Conservation (phyloP, 1,140 invertebrate genomes). For the Conus ventricosus region DNA sequence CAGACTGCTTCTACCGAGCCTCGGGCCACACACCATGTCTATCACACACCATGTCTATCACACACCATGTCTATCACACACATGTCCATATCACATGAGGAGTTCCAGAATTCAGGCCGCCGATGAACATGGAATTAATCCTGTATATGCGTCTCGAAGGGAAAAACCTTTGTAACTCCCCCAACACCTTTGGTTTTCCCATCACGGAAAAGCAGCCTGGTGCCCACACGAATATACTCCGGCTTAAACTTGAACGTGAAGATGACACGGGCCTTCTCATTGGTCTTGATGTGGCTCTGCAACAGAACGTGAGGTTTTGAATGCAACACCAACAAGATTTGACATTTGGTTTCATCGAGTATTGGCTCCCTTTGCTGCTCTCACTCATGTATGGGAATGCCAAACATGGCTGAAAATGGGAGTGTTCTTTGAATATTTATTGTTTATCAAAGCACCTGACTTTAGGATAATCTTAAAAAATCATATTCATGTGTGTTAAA, state of each 20-base stretch:
- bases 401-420: too few species aligned
- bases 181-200: slow-evolving; percentile 89
- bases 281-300: slow-evolving; percentile 80
- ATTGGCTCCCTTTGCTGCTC: too few species aligned
- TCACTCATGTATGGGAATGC: too few species aligned
- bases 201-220: slow-evolving; percentile 90
- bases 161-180: slow-evolving; percentile 78
- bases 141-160: slow-evolving; percentile 41
- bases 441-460: too few species aligned
- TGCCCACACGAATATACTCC: slow-evolving; percentile 92
- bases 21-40: too few species aligned
- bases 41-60: too few species aligned
- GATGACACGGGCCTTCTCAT: slow-evolving; percentile 89
- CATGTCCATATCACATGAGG: too few species aligned
- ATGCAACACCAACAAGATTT: background rate
- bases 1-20: background rate
- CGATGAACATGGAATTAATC: slow-evolving; percentile 26
- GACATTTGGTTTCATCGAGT: background rate
- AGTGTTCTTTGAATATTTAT: too few species aligned
- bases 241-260: slow-evolving; percentile 93
- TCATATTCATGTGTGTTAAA: too few species aligned
- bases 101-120: background rate
- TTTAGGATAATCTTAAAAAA: too few species aligned
- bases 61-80: too few species aligned
- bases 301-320: slow-evolving; percentile 39